phyloP scores from a whole-genome alignment of 2,888 invertebrate genomes.

The Perdita meconis region DNA sequence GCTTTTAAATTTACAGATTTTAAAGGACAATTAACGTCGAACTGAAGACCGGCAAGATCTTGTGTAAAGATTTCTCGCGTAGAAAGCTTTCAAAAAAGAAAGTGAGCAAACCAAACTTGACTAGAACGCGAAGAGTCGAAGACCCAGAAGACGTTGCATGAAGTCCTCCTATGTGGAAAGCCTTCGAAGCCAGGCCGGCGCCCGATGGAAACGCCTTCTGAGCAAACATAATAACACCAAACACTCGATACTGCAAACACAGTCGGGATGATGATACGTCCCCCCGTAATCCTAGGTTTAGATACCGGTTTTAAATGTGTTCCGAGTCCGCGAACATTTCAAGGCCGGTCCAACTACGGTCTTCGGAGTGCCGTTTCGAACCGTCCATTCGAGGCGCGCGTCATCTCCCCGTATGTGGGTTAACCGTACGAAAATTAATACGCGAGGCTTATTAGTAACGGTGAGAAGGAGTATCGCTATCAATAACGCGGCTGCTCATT shows the following conservation, averaged over 20 bases:
- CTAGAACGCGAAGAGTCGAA: too few species aligned
- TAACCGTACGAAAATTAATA: constrained; percentile 62
- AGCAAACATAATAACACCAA: constrained; percentile 21
- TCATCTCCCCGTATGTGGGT: constrained; percentile 53
- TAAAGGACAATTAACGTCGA: background rate
- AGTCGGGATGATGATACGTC: constrained; percentile 12
- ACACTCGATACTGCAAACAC: constrained; percentile 54
- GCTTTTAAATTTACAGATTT: background rate
- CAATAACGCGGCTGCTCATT: constrained; percentile 3
- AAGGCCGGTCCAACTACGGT: constrained; percentile 57
- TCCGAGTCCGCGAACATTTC: constrained; percentile 65
- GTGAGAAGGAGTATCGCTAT: constrained; percentile 30
- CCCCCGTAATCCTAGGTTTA: constrained; percentile 46
- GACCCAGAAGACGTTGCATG: background rate
- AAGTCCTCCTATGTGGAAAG: constrained; percentile 9
- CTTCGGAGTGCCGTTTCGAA: constrained; percentile 50
- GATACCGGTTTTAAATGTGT: constrained; percentile 71
- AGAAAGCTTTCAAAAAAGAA: too few species aligned
- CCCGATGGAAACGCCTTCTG: constrained; percentile 25
- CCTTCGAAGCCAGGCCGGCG: background rate
- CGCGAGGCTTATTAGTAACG: constrained; percentile 58
- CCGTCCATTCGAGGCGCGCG: constrained; percentile 37
- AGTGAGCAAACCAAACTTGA: too few species aligned
- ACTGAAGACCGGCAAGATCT: too few species aligned
- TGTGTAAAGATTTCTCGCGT: too few species aligned